Evolutionary conservation across 37 sponge, comb jelly and placozoan species (phyloP), one percentile per base, ranked within the genome.

Genomic region (Diacarnus erythraeanus): DNA sequence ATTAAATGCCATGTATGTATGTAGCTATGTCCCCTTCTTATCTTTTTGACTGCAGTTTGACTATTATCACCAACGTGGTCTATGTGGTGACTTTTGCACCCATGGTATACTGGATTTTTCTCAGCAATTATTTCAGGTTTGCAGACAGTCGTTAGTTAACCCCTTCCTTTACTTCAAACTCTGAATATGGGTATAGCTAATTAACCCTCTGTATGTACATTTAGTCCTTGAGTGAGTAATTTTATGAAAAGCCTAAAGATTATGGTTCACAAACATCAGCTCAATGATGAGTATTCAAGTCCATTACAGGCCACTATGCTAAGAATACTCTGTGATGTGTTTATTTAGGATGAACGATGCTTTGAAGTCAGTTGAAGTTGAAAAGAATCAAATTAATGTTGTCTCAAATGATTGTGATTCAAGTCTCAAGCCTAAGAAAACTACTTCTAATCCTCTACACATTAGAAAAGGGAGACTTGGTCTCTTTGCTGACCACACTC

Each of bases 91-190:
- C 88, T 0, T 87, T 87, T 86, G 88, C 88, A 25, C 92, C 92
- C 2, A 80, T 91, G 61, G 85, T 87, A 12, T 91, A 87, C 71
- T 91, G 92, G 92, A 91, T 91, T 43, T 91, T 91, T 65, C 71
- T 91, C 20, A 83, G 80, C 42, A 86, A 86, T 51, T 91, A 84
- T 70, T 87, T 91, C 77, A 83, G 89, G 89, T 88, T 38, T 29
- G 59, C 29, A 78, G 33, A 44, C 6, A 72, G 36, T 18, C 18
- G 3, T 29, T 41, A 72, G 26, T 25, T 3, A 43, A n/a, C n/a
- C n/a, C n/a, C n/a, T n/a, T n/a, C n/a, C n/a, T n/a, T n/a, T n/a
- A n/a, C n/a, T n/a, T n/a, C n/a, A n/a, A n/a, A n/a, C n/a, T n/a
- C n/a, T n/a, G n/a, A n/a, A n/a, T n/a, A n/a, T n/a, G n/a, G n/a